These are phyloP conservation scores for Dasysyrphus tricinctus DNA, from an alignment of 2,888 invertebrate genomes.

Conservation along the genomic window DNA sequence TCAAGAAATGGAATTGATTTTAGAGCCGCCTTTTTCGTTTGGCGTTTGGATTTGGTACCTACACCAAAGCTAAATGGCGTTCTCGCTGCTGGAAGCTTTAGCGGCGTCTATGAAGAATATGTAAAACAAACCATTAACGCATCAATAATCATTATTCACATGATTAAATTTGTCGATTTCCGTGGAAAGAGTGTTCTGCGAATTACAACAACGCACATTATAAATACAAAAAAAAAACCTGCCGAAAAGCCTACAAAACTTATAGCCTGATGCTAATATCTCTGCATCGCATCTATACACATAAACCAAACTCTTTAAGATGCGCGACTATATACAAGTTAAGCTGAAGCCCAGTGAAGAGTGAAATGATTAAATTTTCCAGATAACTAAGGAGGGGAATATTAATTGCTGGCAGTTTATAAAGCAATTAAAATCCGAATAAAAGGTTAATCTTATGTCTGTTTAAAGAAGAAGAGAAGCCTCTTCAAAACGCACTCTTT, in stretches of 20 bases:
- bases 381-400: conserved; percentile 55
- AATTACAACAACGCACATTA: conserved; percentile 34
- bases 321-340: not conserved
- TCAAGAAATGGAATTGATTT: conserved; percentile 66
- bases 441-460: conserved; percentile 66
- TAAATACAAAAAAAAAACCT: conserved; percentile 18
- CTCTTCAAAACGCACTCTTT: conserved; percentile 43
- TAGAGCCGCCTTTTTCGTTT: conserved; percentile 25
- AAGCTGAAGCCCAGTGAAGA: conserved; percentile 22
- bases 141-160: conserved; percentile 83
- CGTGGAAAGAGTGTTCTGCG: conserved; percentile 66
- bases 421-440: conserved; percentile 74
- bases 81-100: conserved; percentile 42
- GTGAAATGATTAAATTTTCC: conserved; percentile 71
- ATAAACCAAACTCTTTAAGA: conserved; percentile 38
- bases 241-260: conserved; percentile 42
- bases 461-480: conserved; percentile 47
- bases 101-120: conserved; percentile 75
- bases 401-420: conserved; percentile 75
- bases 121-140: conserved; percentile 84
- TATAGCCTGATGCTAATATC: conserved; percentile 63
- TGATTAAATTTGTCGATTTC: conserved; percentile 70
- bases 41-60: conserved; percentile 4
- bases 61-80: conserved; percentile 12
- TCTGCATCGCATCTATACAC: conserved; percentile 54